Evolutionary conservation across 1,140 invertebrate species (phyloP), one percentile per base, ranked within the genome.

Genomic region (Drosophila nikananu): DNA sequence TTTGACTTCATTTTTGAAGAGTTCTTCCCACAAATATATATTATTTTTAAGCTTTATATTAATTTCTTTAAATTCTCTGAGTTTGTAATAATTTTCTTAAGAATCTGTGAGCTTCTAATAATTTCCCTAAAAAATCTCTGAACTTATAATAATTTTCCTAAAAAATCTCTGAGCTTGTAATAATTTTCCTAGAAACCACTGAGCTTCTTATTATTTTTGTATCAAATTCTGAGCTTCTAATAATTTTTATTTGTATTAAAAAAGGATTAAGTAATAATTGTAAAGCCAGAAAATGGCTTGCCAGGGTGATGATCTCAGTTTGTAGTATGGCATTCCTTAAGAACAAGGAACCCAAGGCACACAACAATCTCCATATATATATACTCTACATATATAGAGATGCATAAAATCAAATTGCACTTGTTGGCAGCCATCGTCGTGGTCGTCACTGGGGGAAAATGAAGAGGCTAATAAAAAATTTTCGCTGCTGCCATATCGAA

Each of bases 401-500:
- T 75, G 77, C 77, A 80, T 83, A 80, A 81, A 80, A 80, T 77
- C 83, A 80, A 87, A 80, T 89, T 87, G 83, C 83, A 87, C 80
- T 86, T 86, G 80, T 87, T 83, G 83, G 80, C 83, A 87, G 83
- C 80, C 83, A 86, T 80, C 49, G 48, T 30, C 27, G 32, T 51
- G 80, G 49, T 52, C 83, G 76, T 62, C 71, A 51, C 52, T 74
- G 54, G 68, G 75, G 75, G 75, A 52, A 52, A 57, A 57, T 39
- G 54, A 77, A 79, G 76, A 79, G 84, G 74, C 84, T 89, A 89
- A 89, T 89, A 89, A 89, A 89, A 87, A 71, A 90, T 73, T 84
- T 90, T 90, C 84, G 81, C 84, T 79, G 65, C 84, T 79, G 81
- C 68, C 84, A 87, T 87, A 89, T 89, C 84, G 84, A 89, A 89